phyloP scores from a whole-genome alignment of 2,797 vertebrate species.

The Odontamblyopus lacepedii region DNA sequence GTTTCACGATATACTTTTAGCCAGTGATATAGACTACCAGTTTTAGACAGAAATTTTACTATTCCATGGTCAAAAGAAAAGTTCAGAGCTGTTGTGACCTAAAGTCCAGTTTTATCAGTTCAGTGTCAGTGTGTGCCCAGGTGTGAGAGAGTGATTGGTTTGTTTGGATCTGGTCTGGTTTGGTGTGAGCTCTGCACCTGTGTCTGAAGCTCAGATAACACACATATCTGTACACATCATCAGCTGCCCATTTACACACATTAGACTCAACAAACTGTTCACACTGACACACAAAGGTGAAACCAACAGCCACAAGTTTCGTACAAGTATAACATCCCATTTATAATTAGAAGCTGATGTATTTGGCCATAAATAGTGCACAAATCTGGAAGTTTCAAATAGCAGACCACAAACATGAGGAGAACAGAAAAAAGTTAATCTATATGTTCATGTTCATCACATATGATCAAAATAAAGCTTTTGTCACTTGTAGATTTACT shows the following conservation, averaged over 20 bases:
- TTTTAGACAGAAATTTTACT: too few species aligned
- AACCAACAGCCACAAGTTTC: neutral
- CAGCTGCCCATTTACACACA: slow-evolving; percentile 64
- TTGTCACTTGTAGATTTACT: too few species aligned
- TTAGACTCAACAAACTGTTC: slow-evolving; percentile 31
- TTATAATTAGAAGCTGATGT: too few species aligned
- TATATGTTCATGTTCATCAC: too few species aligned
- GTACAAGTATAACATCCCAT: too few species aligned
- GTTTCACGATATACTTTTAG: too few species aligned
- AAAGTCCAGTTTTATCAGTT: slow-evolving; percentile 25
- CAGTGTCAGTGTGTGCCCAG: neutral
- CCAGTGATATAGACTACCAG: too few species aligned
- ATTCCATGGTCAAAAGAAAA: neutral
- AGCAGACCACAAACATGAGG: too few species aligned
- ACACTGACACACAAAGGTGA: neutral
- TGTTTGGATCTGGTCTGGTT: slow-evolving; percentile 6
- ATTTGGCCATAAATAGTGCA: too few species aligned
- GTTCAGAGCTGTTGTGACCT: slow-evolving; percentile 13
- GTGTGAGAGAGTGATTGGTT: slow-evolving; percentile 9
- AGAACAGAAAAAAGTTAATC: too few species aligned
- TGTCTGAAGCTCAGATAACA: slow-evolving; percentile 41
- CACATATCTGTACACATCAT: slow-evolving; percentile 69
- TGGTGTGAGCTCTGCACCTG: slow-evolving; percentile 66
- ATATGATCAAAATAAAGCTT: too few species aligned
- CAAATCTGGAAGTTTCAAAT: too few species aligned